A percentile compares a stretch with the other conserved stretches of the same genome.
phyloP scores from a whole-genome alignment of 2,888 invertebrate genomes.

The Entomobrya proxima region DNA sequence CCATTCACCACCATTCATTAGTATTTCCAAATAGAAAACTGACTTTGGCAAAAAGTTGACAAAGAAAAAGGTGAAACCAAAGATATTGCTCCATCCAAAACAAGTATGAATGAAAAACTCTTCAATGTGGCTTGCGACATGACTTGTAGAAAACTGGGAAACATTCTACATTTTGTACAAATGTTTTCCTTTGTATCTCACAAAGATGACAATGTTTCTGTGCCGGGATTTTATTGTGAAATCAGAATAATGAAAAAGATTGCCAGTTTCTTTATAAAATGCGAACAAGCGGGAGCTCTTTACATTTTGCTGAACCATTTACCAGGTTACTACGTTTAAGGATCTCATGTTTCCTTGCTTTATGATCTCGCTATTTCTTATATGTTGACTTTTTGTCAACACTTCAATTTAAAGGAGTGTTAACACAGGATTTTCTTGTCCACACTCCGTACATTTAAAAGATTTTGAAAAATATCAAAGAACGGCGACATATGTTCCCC shows the following conservation, averaged over 20 bases:
- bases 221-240: constrained; percentile 38
- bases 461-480: background rate
- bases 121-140: no score
- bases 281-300: background rate
- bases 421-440: constrained; percentile 42
- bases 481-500: constrained; percentile 13
- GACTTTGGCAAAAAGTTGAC: no score
- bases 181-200: constrained; percentile 12
- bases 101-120: background rate
- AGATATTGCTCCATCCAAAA: no score
- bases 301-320: background rate
- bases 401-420: constrained; percentile 21
- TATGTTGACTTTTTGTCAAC: constrained; percentile 40
- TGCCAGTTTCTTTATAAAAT: background rate
- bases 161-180: background rate
- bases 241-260: constrained; percentile 29
- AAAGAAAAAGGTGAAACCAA: no score
- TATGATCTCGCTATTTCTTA: background rate
- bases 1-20: no score
- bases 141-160: no score
- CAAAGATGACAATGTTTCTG: background rate
- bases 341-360: background rate
- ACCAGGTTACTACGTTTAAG: background rate
- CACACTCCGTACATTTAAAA: constrained; percentile 40
- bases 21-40: no score